phyloP scores from a whole-genome alignment of 1,140 invertebrate species.

The Aradophagus sp. region DNA sequence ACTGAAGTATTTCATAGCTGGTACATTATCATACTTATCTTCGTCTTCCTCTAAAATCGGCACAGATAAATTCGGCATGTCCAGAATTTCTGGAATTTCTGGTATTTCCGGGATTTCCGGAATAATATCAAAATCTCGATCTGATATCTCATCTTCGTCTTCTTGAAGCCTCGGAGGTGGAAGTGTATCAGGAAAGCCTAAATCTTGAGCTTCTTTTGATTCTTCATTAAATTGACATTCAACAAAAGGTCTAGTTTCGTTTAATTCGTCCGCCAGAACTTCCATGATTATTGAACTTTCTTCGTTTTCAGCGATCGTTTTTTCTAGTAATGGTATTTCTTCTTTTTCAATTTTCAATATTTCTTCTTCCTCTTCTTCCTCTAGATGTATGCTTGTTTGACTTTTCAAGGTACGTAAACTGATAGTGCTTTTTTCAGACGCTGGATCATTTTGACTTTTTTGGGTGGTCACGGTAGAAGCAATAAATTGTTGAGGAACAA shows the following conservation, averaged over 20 bases:
- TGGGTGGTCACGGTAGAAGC: constrained; percentile 59
- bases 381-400: constrained; percentile 30
- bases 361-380: constrained; percentile 31
- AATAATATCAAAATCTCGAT: constrained; percentile 62
- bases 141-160: constrained; percentile 68
- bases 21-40: constrained; percentile 72
- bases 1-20: constrained; percentile 69
- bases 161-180: constrained; percentile 62
- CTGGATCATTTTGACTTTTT: constrained; percentile 71
- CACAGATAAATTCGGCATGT: constrained; percentile 59
- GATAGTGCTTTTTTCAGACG: constrained; percentile 69
- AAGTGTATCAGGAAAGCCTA: constrained; percentile 58
- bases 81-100: constrained; percentile 59
- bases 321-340: constrained; percentile 13
- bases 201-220: constrained; percentile 13
- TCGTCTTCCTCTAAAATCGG: constrained; percentile 71
- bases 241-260: constrained; percentile 67
- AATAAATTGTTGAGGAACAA: constrained; percentile 69
- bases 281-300: too few species aligned
- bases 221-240: constrained; percentile 68
- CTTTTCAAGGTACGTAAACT: constrained; percentile 62
- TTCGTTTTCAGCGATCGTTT: constrained; percentile 29
- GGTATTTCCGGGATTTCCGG: constrained; percentile 58
- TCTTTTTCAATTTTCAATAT: constrained; percentile 46
- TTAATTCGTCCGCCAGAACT: constrained; percentile 58